Base-by-base conservation (phyloP, 2,797 vertebrate species). In the Clamator glandarius region DNA sequence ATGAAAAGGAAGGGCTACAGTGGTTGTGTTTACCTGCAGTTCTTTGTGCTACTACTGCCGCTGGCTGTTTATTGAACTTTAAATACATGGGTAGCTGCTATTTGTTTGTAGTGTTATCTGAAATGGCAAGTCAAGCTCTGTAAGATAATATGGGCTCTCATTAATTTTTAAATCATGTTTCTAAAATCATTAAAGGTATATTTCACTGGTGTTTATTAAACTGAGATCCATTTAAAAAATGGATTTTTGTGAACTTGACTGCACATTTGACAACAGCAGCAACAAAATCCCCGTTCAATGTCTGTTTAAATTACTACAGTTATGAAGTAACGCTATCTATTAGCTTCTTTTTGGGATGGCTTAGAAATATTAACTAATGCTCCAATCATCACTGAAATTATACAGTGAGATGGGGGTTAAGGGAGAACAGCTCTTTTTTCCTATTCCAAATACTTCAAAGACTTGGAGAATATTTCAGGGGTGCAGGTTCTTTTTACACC, bases 31-130 rank as follows among this genome's bases (percentile, higher is more conserved):
- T 69, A 35, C 63, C 10, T 28, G 12, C 25, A 36, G 36, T 44
- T 85, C 64, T 35, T 68, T 58, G 64, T 20, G 72, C 2, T 59
- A 2, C 50, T 72, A 6, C 29, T 87, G 80, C 76, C 62, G 5
- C n/a, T 23, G 61, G 75, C 84, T 90, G 4, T 84, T 88, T 82
- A 76, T 31, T 95, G 93, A 92, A 58, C 72, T 85, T 77, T 41
- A 36, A 55, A 33, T 76, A 51, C 35, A 13, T 0, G 8, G 61
- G 35, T 73, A 85, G 63, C 66, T 63, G 42, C 48, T 87, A 1
- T n/a, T 57, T 80, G 39, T 66, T 78, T 57, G 42, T 33, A 42
- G 26, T 19, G 11, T 5, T 54, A 23, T 7, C 61, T 80, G 57
- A 83, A 90, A 58, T 11, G 19, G 57, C 50, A 58, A 57, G 24